Base-by-base conservation (phyloP, 2,888 invertebrate genomes). In the Rhabditoides inermis region DNA sequence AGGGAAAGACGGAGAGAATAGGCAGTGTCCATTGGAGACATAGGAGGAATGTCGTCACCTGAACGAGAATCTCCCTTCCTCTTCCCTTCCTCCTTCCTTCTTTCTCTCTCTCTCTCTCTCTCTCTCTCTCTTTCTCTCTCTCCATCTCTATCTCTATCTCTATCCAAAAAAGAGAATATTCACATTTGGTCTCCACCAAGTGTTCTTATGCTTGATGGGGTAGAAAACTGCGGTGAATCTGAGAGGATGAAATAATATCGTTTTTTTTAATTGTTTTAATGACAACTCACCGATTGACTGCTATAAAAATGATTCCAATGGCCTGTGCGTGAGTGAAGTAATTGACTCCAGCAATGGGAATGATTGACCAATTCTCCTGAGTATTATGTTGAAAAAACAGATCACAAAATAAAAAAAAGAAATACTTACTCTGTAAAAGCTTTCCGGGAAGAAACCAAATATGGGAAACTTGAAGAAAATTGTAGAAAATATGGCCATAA, bases 281-380 rank as follows among this genome's bases (percentile, higher is more conserved):
- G 23, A 35, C 18, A 28, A 32, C 46, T 47, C 32, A 58, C 49
- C 65, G 40, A 44, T 67, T 67, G 20, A 63, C 49, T 5, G 67
- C 67, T 45, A 62, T 65, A 45, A 61, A 61, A 46, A 68, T 65
- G 35, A 68, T 65, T 15, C 62, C 65, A 39, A 68, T 57, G 20
- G 67, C 67, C 39, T 68, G 67, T 22, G 65, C 67, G 51, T 68
- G 67, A 6, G 60, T 62, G 25, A 68, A 52, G 54, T 68, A 68
- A 27, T 63, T 63, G 53, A 68, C 58, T 30, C 61, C 63, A 23
- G 60, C 55, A n/a, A 63, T 56, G 25, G 63, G 63, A 12, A 63
- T 49, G 22, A 56, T 55, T 2, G 61, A 56, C 63, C 63, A 63
- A 47, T 58, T 63, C 41, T 63, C 63, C 28, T 47, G 36, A 36